phyloP scores from a whole-genome alignment of 2,797 vertebrate genomes.

The Anolis apletophallus region DNA sequence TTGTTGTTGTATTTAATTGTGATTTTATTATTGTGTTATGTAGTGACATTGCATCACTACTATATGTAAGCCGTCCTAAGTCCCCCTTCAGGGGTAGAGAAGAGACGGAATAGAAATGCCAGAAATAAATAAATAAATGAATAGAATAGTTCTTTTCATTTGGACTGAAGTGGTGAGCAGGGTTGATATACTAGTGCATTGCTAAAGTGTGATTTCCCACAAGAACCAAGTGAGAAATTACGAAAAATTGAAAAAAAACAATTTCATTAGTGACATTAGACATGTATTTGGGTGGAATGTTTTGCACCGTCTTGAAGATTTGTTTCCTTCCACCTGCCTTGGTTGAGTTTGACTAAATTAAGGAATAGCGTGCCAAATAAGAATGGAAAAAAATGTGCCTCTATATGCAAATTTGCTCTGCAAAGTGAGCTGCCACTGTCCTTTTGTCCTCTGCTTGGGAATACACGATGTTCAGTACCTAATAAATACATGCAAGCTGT shows the following conservation, averaged over 20 bases:
- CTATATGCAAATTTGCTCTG: not conserved
- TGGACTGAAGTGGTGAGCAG: not conserved
- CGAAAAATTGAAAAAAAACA: not conserved
- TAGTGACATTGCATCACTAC: too few relatives aligned
- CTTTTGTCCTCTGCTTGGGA: conserved; percentile 44
- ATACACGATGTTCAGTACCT: not conserved
- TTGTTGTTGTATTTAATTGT: too few relatives aligned
- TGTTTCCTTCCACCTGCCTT: not conserved
- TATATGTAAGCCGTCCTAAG: too few relatives aligned
- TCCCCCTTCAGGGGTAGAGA: too few relatives aligned
- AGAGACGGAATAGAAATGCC: too few relatives aligned
- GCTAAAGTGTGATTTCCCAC: not conserved
- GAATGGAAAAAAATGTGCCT: not conserved
- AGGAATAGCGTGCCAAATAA: not conserved
- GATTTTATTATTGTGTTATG: too few relatives aligned
- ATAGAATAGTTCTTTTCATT: not conserved
- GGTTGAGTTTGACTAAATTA: not conserved
- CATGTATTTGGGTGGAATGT: not conserved
- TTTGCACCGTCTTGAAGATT: not conserved
- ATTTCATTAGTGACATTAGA: not conserved
- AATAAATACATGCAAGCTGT: conserved; percentile 31
- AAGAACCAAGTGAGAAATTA: not conserved
- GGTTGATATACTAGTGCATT: not conserved
- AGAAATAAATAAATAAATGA: too few relatives aligned
- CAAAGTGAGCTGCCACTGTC: not conserved